Evolutionary conservation across 2,797 vertebrate genomes (phyloP), one percentile per base, ranked within the genome.

Genomic region (Pangasius macronema): DNA sequence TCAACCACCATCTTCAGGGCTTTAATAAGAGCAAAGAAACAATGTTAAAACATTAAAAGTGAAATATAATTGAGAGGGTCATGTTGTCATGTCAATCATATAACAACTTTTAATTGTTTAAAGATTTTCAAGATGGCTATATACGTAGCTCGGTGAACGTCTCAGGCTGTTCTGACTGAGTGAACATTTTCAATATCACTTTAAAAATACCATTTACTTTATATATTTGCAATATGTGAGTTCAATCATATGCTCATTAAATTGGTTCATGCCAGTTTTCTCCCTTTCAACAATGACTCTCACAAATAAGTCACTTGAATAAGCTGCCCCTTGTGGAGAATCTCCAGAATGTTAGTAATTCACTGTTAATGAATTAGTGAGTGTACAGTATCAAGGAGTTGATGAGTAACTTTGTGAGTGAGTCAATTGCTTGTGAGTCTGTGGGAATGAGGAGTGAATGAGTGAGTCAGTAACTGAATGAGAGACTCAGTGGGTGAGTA

Each of bases 1-100:
- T 97, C 97, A 84, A 98, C 96, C 89, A 97, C 93, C 0, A 93
- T 97, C 94, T 98, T 97, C 92, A 98, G 92, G 89, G 96, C 98
- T 99, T 92, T 75, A 92, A 87, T 92, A 93, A 89, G 93, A 82
- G 18, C 73, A 57, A 33, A 85, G 70, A 36, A 65, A 42, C 77
- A 89, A 67, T 3, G 14, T 22, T 67, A 83, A 5, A 18, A 22
- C 27, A 67, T 11, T 33, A 49, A 51, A 51, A 30, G 0, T 61
- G 6, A 42, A 42, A 42, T 42, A 46, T 65, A 63, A 63, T 10
- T 63, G 2, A 67, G 27, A 46, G 27, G 3, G 14, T 33, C 10
- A 33, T 67, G 61, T 65, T 5, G 14, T 33, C 10, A 33, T 67
- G 61, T 65, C 11, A 39, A 36, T 51, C 5, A 14, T 24, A 20